A percentile compares a stretch with the other conserved stretches of the same genome.
Conservation (phyloP, 2,797 vertebrate species). For the Phrynocephalus forsythii region DNA sequence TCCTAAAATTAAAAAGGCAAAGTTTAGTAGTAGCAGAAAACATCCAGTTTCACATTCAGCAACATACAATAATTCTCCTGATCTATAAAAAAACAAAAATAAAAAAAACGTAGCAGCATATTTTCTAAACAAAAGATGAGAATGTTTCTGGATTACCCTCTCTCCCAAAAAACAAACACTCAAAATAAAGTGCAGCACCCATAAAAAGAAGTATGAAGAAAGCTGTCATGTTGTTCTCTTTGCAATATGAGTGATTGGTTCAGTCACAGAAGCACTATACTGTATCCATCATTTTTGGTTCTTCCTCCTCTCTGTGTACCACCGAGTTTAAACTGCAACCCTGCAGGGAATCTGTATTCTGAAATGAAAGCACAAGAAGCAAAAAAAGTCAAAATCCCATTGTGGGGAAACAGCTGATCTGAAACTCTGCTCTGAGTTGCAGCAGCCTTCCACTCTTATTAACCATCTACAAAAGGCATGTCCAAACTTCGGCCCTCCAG, state of each 20-base stretch:
- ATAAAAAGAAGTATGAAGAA: conserved; percentile 86
- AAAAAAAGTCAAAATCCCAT: conserved; percentile 35
- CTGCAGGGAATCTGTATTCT: conserved; percentile 82
- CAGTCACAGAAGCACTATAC: conserved; percentile 81
- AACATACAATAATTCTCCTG: conserved; percentile 72
- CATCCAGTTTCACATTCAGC: conserved; percentile 80
- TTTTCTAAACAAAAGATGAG: conserved; percentile 70
- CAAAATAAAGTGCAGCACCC: conserved; percentile 96
- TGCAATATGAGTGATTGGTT: conserved; percentile 71
- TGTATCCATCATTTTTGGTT: conserved; percentile 94
- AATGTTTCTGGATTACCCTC: conserved; percentile 71
- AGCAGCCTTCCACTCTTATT: background rate
- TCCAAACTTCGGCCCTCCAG: too few relatives aligned
- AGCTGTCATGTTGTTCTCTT: conserved; percentile 80
- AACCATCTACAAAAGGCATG: accelerated
- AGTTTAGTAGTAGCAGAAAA: conserved; percentile 79
- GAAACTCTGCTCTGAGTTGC: background rate
- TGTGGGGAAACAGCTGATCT: conserved; percentile 1
- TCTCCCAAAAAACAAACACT: conserved; percentile 56
- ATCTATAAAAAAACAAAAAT: conserved; percentile 67
- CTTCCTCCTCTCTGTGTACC: conserved; percentile 91
- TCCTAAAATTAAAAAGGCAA: conserved; percentile 76
- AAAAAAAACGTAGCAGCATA: conserved; percentile 80
- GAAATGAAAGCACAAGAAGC: conserved; percentile 68
- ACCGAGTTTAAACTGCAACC: conserved; percentile 81